Conservation (phyloP, 2,797 vertebrate genomes). For the Rhinogobio ventralis region DNA sequence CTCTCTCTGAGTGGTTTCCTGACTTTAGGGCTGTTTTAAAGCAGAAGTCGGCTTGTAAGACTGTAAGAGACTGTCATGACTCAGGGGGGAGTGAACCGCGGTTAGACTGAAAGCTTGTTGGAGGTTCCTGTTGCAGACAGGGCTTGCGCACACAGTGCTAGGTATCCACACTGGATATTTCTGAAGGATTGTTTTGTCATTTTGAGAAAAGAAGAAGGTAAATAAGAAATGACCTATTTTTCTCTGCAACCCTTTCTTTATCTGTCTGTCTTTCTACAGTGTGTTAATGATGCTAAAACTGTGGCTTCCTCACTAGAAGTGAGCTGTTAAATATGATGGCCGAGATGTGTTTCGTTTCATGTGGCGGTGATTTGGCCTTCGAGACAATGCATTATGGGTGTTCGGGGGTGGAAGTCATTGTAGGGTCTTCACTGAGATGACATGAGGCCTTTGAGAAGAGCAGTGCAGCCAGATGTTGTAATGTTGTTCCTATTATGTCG, state of each 20-base stretch:
- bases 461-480: slow-evolving; percentile 31
- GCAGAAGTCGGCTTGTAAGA: slow-evolving; percentile 45
- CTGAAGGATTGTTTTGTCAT: not conserved
- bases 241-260: not conserved
- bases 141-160: not conserved
- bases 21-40: slow-evolving; percentile 23
- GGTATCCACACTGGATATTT: not conserved
- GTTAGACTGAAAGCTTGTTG: slow-evolving; percentile 27
- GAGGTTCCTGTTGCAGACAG: slow-evolving; percentile 29
- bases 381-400: slow-evolving; percentile 62
- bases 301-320: not conserved
- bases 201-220: not conserved
- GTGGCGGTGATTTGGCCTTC: slow-evolving; percentile 55
- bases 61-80: slow-evolving; percentile 31
- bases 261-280: not conserved
- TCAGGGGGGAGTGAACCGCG: slow-evolving; percentile 38
- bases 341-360: slow-evolving; percentile 63
- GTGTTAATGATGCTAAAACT: not conserved
- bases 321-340: slow-evolving; percentile 61
- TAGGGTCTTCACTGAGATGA: slow-evolving; percentile 4
- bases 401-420: slow-evolving; percentile 24
- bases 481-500: slow-evolving; percentile 28
- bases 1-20: slow-evolving; percentile 36
- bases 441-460: not conserved
- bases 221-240: not conserved